Conservation (phyloP, 2,113 vertebrate species). For the Triplophysa tibetana region DNA sequence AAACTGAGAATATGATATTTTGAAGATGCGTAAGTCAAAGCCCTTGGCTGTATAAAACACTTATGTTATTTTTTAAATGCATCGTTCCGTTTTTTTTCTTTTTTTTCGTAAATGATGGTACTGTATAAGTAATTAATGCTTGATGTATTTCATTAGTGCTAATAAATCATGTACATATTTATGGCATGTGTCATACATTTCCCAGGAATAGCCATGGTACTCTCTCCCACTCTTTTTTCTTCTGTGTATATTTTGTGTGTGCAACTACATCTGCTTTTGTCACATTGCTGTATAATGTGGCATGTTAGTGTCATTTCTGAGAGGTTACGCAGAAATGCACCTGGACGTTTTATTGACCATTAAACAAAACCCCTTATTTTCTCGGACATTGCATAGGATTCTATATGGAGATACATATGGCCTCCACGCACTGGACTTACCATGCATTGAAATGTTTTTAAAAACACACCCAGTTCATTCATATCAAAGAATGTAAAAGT, state of each 20-base stretch:
- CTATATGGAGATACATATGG: no score
- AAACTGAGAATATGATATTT: background rate
- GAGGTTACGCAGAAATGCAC: background rate
- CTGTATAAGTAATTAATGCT: no score
- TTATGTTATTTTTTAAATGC: background rate
- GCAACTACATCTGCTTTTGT: background rate
- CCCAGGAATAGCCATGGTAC: no score
- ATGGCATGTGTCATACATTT: background rate
- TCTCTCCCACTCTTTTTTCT: background rate
- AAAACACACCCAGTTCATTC: background rate
- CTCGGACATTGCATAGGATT: no score
- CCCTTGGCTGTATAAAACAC: no score
- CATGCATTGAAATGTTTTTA: no score
- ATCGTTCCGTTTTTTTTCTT: background rate
- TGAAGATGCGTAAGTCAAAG: background rate
- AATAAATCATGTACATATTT: background rate
- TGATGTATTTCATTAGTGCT: background rate
- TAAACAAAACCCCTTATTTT: background rate
- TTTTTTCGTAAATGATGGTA: background rate
- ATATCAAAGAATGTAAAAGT: background rate
- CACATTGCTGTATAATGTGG: background rate
- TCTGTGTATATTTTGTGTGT: background rate
- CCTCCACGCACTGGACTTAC: no score
- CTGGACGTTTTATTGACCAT: background rate
- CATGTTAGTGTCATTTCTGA: background rate